Percentiles rank a stretch among this genome's conserved stretches.
Evolutionary conservation across 2,797 vertebrate genomes (phyloP).

Genomic region (Clamator glandarius): DNA sequence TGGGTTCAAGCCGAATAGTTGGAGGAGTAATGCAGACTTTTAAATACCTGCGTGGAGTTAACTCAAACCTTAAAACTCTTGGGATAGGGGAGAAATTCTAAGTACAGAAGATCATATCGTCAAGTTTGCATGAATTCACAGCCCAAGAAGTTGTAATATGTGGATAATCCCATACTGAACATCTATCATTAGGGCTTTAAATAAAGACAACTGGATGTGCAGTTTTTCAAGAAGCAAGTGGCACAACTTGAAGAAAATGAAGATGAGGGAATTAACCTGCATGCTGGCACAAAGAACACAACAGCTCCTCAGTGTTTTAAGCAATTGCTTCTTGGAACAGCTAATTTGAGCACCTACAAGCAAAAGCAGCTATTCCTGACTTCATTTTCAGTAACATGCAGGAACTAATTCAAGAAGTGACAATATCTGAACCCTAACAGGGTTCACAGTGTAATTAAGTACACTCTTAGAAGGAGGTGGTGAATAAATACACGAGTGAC

Average conservation of each 20-base stretch:
- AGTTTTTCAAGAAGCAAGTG: conserved; percentile 1
- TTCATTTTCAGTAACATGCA: conserved; percentile 17
- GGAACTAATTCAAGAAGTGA: conserved; percentile 36
- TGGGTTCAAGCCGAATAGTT: conserved; percentile 9
- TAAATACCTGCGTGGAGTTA: not conserved
- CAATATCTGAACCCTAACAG: conserved; percentile 15
- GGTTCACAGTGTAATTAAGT: conserved; percentile 34
- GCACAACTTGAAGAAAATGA: not conserved
- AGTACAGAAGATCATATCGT: not conserved
- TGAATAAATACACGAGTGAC: not conserved
- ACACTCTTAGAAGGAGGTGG: not conserved
- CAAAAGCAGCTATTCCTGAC: conserved; percentile 18
- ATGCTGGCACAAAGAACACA: not conserved
- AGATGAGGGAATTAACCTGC: not conserved
- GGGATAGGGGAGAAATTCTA: not conserved
- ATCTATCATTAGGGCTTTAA: not conserved
- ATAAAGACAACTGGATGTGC: not conserved
- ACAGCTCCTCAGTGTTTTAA: not conserved
- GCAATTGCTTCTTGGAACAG: conserved; percentile 22
- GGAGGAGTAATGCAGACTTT: conserved; percentile 29
- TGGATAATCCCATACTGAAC: conserved; percentile 5
- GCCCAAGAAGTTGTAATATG: not conserved
- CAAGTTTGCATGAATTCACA: not conserved
- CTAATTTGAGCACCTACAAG: conserved; percentile 10
- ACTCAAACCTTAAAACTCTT: conserved; percentile 6